Evolutionary conservation across 2,888 invertebrate genomes (phyloP).

Genomic region (Phoenoteleia sp.): DNA sequence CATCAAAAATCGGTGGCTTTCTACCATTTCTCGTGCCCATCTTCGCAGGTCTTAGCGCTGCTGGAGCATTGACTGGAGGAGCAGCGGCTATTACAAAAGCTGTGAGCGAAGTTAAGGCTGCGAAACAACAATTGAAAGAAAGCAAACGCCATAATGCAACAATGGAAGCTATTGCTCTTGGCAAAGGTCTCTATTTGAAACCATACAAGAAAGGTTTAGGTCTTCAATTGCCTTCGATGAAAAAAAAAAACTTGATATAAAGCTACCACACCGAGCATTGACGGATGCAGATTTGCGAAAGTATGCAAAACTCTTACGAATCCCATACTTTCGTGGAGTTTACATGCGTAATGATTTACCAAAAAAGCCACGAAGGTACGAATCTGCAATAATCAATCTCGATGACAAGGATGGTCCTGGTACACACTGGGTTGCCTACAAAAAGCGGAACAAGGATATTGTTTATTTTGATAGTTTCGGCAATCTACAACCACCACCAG

Average conservation of each 20-base stretch:
- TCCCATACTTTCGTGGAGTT: no score
- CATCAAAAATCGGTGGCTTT: conserved; percentile 48
- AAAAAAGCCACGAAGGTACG: no score
- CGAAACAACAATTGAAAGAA: conserved; percentile 80
- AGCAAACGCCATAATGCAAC: conserved; percentile 80
- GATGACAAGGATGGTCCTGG: no score
- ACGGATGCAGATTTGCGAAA: conserved; percentile 79
- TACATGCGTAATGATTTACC: conserved; percentile 76
- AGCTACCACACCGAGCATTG: conserved; percentile 78
- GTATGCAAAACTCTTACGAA: conserved; percentile 74
- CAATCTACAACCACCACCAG: conserved; percentile 79
- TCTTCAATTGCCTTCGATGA: conserved; percentile 7
- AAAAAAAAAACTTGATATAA: conserved; percentile 58
- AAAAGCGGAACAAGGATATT: no score
- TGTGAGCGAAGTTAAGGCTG: conserved; percentile 80
- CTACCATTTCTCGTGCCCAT: conserved; percentile 8
- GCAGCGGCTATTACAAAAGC: conserved; percentile 82
- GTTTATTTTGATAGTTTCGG: background rate
- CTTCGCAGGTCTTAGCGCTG: background rate
- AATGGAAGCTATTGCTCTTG: conserved; percentile 83
- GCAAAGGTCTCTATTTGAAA: conserved; percentile 71
- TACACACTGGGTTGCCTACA: no score
- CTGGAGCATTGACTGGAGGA: conserved; percentile 81
- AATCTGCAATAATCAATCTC: no score
- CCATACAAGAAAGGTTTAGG: conserved; percentile 9